These are phyloP conservation scores for Geotrupes spiniger DNA, from an alignment of 2,888 invertebrate species.

Conservation along the genomic window DNA sequence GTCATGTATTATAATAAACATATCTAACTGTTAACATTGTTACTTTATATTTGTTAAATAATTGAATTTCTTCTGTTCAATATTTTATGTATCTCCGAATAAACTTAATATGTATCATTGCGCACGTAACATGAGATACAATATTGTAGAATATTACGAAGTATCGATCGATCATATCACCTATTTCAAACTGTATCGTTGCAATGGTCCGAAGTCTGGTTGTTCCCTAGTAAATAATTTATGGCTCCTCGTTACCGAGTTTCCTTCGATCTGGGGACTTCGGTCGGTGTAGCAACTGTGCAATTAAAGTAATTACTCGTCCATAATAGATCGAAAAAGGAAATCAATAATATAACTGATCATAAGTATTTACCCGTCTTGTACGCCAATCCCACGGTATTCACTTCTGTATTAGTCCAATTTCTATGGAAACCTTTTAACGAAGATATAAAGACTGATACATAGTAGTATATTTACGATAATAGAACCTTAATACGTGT, in stretches of 20 bases:
- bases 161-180: too few species aligned
- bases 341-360: constrained; percentile 31
- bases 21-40: too few species aligned
- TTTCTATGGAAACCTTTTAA: constrained; percentile 1
- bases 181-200: constrained; percentile 2
- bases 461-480: too few species aligned
- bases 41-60: background rate
- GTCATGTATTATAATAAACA: too few species aligned
- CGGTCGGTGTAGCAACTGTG: constrained; percentile 15
- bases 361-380: constrained; percentile 30
- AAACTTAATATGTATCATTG: too few species aligned
- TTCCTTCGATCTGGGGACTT: background rate
- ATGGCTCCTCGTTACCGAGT: constrained; percentile 5
- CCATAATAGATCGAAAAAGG: constrained; percentile 27
- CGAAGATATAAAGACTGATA: too few species aligned
- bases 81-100: too few species aligned
- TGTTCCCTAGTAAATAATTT: constrained; percentile 8
- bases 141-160: too few species aligned
- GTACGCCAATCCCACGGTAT: constrained; percentile 3
- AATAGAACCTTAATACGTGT: too few species aligned
- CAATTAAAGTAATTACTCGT: constrained; percentile 37
- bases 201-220: constrained; percentile 2
- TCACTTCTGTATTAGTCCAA: constrained; percentile 10
- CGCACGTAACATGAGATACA: too few species aligned
- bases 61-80: background rate